Conservation (phyloP, 2,797 vertebrate species). For the Echiichthys vipera region DNA sequence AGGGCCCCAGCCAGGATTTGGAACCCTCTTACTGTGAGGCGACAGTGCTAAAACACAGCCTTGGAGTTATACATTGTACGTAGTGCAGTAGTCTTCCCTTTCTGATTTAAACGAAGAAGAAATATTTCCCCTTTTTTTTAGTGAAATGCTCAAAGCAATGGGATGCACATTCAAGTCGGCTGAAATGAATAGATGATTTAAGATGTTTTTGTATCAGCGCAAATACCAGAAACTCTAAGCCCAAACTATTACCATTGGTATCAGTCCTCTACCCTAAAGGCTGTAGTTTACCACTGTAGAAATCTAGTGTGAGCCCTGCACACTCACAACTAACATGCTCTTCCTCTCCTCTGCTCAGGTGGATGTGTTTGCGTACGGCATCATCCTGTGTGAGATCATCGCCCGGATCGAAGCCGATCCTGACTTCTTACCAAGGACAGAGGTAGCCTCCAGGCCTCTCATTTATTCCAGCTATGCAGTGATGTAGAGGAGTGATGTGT, state of each 20-base stretch:
- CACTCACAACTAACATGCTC: not conserved
- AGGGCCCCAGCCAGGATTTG: no score
- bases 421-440: constrained; percentile 92
- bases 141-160: no score
- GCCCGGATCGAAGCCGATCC: constrained; percentile 94
- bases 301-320: not conserved
- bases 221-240: not conserved
- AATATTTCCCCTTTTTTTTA: no score
- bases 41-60: no score
- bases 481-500: not conserved
- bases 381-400: constrained; percentile 95
- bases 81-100: no score
- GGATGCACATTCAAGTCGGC: no score
- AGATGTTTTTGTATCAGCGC: not conserved
- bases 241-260: not conserved
- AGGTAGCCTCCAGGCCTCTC: constrained; percentile 80
- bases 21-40: no score
- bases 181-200: no score
- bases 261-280: not conserved
- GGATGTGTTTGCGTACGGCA: constrained; percentile 93
- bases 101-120: no score
- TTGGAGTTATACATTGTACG: no score
- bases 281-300: not conserved
- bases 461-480: not conserved
- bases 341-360: constrained; percentile 79